Base-by-base conservation (phyloP, 2,113 vertebrate genomes). In the Megaleporinus macrocephalus region DNA sequence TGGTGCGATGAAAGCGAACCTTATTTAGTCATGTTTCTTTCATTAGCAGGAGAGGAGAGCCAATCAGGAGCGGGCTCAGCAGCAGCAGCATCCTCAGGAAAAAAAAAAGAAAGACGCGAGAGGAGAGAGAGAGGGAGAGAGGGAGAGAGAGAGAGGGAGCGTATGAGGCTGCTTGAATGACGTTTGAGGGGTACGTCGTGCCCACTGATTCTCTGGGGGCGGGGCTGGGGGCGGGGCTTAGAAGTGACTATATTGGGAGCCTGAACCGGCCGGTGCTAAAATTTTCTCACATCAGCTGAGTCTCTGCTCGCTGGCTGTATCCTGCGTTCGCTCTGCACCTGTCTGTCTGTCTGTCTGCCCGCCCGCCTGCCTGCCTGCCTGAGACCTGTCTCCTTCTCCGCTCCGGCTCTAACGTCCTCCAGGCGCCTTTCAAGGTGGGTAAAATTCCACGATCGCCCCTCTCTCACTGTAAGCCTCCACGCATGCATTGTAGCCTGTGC, bases 161-260 rank as follows among this genome's bases (percentile, higher is more conserved):
- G 20, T 12, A 26, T 22, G 82, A 49, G 70, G 71, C 14, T 16
- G 76, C 9, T 36, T n/a, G 20, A 66, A 47, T 65, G 75, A 75
- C 30, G 36, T 59, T 55, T 55, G 71, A 76, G 62, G 61, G 63
- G 57, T 72, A 81, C 59, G 44, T 79, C 18, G 59, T 20, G 49
- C 57, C 27, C 49, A 59, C 53, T 49, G 78, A 47, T 79, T 87
- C 62, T 80, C 71, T 55, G 33, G 77, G 74, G 70, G 41, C 72
- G 69, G 73, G 77, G 74, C 44, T 80, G 80, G 70, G 65, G 87
- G 85, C 79, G 87, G 82, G 84, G 81, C 71, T 63, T 84, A 61
- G 62, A 59, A 61, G 79, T 85, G 74, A 83, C 57, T 61, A 88
- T 84, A 84, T 79, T 84, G 76, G 65, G 78, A 77, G 55, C 26